Conservation (phyloP, 2,113 vertebrate species). For the Aythya baeri region DNA sequence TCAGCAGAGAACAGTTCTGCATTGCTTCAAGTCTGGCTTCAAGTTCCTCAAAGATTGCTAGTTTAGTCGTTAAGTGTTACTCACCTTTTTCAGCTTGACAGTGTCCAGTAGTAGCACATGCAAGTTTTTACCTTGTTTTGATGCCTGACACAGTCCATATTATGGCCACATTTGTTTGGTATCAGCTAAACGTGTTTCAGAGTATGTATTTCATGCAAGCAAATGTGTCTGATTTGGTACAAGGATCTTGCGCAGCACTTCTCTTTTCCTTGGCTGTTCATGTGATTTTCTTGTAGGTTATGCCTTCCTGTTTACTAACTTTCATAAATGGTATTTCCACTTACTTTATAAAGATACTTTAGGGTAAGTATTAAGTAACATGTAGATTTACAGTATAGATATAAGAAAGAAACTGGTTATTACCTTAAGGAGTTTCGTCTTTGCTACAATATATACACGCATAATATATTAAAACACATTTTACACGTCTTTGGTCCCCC, state of each 20-base stretch:
- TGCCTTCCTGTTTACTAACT: neutral
- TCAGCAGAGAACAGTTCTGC: neutral
- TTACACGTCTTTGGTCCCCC: neutral
- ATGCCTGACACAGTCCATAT: neutral
- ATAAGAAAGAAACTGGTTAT: neutral
- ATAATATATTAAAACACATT: neutral
- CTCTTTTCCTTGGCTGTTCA: neutral
- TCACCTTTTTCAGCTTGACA: neutral
- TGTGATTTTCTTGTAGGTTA: neutral
- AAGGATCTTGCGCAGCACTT: neutral
- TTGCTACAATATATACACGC: neutral
- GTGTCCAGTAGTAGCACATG: neutral
- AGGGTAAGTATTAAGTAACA: neutral
- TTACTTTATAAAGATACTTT: neutral
- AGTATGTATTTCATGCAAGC: neutral
- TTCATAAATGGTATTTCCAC: neutral
- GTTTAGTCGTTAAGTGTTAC: neutral
- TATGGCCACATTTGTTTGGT: neutral
- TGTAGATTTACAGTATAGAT: neutral
- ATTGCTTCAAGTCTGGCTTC: neutral
- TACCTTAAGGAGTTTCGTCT: neutral
- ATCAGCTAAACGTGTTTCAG: neutral
- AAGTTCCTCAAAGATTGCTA: neutral
- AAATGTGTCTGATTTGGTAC: neutral
- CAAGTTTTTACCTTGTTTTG: neutral